Conservation (phyloP, 2,888 invertebrate genomes). For the Chymomyza fuscimana region DNA sequence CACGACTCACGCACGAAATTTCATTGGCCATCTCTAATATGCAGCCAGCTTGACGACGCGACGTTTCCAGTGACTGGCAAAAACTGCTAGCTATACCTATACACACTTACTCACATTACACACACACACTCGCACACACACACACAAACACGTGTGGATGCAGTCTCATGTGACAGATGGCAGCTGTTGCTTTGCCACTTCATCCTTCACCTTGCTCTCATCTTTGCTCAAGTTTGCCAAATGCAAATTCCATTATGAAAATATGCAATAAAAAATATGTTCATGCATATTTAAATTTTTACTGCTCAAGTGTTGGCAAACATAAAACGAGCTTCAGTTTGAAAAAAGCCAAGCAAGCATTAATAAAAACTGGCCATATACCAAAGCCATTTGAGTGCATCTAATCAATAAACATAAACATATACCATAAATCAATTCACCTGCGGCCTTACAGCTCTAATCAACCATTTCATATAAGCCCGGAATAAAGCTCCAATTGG, state of each 20-base stretch:
- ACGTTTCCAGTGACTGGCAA: too few relatives aligned
- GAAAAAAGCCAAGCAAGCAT: not conserved
- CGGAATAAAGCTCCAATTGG: not conserved
- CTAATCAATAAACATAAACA: not conserved
- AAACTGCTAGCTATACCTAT: not conserved
- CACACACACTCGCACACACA: not conserved
- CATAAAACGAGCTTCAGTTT: not conserved
- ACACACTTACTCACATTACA: not conserved
- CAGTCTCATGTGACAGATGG: constrained; percentile 2
- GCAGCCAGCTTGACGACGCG: not conserved
- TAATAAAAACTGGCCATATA: constrained; percentile 23
- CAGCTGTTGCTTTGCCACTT: not conserved
- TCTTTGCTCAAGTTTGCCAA: constrained; percentile 14
- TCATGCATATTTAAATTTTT: constrained; percentile 8
- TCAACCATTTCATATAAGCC: constrained; percentile 6
- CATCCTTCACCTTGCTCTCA: not conserved
- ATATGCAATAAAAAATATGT: not conserved
- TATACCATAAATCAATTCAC: not conserved
- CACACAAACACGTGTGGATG: not conserved
- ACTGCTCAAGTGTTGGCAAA: not conserved
- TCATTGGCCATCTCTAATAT: not conserved
- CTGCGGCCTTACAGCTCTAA: not conserved
- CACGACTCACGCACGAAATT: not conserved
- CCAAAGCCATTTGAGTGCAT: not conserved
- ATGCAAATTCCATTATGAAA: constrained; percentile 18